Evolutionary conservation across 2,113 vertebrate genomes (phyloP).

Genomic region (Neopipo cinnamomea): DNA sequence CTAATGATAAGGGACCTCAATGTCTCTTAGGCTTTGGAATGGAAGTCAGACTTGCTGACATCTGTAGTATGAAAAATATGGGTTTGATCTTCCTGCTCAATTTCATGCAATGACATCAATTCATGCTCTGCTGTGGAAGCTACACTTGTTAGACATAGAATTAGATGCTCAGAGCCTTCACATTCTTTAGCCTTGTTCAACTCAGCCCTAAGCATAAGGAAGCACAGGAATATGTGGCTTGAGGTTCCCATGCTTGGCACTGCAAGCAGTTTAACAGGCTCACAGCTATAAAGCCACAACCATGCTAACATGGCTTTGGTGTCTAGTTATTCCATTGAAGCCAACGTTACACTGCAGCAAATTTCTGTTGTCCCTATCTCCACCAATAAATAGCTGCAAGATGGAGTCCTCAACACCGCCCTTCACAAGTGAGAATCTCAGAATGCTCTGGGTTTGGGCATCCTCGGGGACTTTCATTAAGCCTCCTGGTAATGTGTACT

Average conservation of each 20-base stretch:
- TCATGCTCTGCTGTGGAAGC: neutral
- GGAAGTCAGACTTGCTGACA: neutral
- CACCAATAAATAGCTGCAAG: neutral
- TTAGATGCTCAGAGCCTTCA: neutral
- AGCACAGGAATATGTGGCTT: neutral
- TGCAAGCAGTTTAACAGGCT: neutral
- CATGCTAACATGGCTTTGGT: neutral
- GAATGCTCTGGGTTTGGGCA: neutral
- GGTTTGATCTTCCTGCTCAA: neutral
- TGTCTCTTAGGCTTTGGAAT: neutral
- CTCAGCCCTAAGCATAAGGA: neutral
- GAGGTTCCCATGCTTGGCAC: neutral
- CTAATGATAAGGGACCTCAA: neutral
- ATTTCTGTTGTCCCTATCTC: neutral
- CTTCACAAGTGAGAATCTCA: neutral
- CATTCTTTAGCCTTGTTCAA: neutral
- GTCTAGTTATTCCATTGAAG: neutral
- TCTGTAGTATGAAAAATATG: neutral
- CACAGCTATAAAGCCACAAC: accelerated
- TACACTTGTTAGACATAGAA: neutral
- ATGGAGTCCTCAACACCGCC: neutral
- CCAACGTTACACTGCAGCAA: neutral
- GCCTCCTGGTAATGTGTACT: neutral
- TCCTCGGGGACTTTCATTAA: neutral
- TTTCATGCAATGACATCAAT: neutral